phyloP scores from a whole-genome alignment of 1,140 invertebrate genomes.

The Sycophaga agraensis region DNA sequence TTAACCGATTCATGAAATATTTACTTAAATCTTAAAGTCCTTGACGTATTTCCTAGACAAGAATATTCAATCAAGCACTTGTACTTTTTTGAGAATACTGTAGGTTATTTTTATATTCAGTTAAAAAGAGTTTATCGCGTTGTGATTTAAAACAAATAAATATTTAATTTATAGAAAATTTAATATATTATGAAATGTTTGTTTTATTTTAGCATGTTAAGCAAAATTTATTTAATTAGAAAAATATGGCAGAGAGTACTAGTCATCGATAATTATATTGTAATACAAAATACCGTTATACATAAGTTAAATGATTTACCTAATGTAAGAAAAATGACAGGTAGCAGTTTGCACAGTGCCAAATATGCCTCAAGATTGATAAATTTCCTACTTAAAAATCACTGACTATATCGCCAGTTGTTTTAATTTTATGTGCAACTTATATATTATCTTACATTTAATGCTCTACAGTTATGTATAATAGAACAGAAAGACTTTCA shows the following conservation, averaged over 20 bases:
- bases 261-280: slow-evolving; percentile 28
- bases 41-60: neutral
- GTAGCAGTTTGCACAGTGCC: slow-evolving; percentile 22
- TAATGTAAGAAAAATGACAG: slow-evolving; percentile 3
- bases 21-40: slow-evolving; percentile 12
- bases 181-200: too few species aligned
- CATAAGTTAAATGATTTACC: slow-evolving; percentile 15
- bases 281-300: slow-evolving; percentile 18
- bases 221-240: neutral
- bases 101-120: slow-evolving; percentile 18
- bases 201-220: slow-evolving; percentile 6
- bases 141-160: neutral
- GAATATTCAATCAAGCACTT: slow-evolving; percentile 16
- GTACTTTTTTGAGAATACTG: slow-evolving; percentile 18
- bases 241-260: slow-evolving; percentile 24
- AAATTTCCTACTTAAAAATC: slow-evolving; percentile 12
- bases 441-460: slow-evolving; percentile 6
- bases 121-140: too few species aligned
- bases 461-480: slow-evolving; percentile 13
- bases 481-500: slow-evolving; percentile 10
- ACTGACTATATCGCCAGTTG: slow-evolving; percentile 9
- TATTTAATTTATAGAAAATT: neutral
- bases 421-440: neutral
- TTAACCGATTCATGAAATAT: neutral
- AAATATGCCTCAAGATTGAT: slow-evolving; percentile 24